Evolutionary conservation across 2,888 invertebrate species (phyloP).

Genomic region (Tipula vernalis): DNA sequence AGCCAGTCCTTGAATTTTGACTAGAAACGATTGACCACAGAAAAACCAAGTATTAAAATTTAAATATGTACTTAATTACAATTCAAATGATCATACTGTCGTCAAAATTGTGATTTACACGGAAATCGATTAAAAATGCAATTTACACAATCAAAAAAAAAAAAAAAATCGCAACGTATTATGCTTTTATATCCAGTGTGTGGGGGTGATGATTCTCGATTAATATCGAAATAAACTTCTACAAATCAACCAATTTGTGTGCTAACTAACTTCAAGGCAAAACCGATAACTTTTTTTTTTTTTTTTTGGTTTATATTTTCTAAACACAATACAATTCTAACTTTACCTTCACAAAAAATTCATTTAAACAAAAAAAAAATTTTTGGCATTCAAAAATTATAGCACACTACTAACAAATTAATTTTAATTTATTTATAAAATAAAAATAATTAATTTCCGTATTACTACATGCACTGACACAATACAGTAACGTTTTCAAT

Average conservation of each 20-base stretch:
- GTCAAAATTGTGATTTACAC: not conserved
- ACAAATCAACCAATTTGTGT: not conserved
- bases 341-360: not conserved
- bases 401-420: not conserved
- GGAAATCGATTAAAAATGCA: not conserved
- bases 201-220: not conserved
- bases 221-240: not conserved
- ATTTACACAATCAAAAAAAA: not conserved
- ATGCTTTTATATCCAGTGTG: not conserved
- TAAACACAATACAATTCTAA: not conserved
- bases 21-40: not conserved
- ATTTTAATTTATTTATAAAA: not conserved
- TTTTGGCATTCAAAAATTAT: not conserved
- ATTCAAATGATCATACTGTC: not conserved
- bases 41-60: not conserved
- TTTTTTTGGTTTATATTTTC: not conserved
- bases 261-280: not conserved
- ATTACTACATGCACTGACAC: not conserved
- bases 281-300: not conserved
- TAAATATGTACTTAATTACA: not conserved
- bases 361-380: not conserved
- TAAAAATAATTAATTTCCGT: not conserved
- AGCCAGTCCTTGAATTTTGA: not conserved
- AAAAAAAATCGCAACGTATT: not conserved
- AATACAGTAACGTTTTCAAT: not conserved